Conservation (phyloP, 2,888 invertebrate genomes). For the Eupithecia insigniata region DNA sequence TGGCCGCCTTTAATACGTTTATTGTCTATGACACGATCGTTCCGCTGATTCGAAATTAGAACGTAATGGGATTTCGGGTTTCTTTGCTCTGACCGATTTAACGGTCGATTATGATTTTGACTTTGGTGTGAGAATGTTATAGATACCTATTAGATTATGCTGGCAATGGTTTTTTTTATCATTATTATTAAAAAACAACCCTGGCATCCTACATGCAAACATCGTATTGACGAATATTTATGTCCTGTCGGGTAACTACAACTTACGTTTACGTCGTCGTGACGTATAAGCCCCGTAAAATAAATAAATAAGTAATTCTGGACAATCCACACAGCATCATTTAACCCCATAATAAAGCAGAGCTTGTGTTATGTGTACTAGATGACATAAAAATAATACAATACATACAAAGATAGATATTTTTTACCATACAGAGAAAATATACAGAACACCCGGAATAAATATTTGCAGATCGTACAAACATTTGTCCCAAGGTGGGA, state of each 20-base stretch:
- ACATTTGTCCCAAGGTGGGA: too few relatives aligned
- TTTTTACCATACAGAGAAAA: too few relatives aligned
- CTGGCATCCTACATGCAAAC: not conserved
- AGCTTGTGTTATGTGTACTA: too few relatives aligned
- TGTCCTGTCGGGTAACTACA: not conserved
- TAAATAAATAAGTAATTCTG: too few relatives aligned
- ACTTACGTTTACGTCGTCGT: too few relatives aligned
- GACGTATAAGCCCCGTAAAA: too few relatives aligned
- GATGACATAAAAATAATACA: too few relatives aligned
- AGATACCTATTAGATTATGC: not conserved
- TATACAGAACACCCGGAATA: too few relatives aligned
- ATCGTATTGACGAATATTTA: not conserved
- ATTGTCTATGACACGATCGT: constrained; percentile 65
- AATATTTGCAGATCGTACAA: too few relatives aligned
- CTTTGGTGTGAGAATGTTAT: not conserved
- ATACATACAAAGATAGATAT: too few relatives aligned
- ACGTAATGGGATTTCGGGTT: constrained; percentile 36
- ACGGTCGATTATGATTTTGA: constrained; percentile 12
- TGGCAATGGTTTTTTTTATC: not conserved
- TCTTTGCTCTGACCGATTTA: constrained; percentile 1
- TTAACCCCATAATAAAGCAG: too few relatives aligned
- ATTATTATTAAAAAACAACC: not conserved
- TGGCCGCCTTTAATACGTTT: constrained; percentile 67
- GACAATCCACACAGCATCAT: too few relatives aligned
- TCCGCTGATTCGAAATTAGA: constrained; percentile 58